A percentile compares a stretch with the other conserved stretches of the same genome.
Conservation (phyloP, 2,113 vertebrate genomes). For the Apaloderma vittatum region DNA sequence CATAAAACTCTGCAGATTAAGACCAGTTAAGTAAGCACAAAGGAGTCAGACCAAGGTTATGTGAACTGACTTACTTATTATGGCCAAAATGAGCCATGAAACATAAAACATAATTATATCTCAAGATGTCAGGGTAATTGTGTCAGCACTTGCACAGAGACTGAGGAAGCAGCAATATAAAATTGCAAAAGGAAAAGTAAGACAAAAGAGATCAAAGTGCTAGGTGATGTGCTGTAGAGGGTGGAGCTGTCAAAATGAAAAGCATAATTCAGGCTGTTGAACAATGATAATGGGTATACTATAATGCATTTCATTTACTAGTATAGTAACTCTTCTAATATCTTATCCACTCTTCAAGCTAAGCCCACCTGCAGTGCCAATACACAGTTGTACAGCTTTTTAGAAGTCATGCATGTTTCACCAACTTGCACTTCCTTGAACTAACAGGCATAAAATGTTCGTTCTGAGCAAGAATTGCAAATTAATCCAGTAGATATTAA, state of each 20-base stretch:
- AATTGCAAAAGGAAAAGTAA: not conserved
- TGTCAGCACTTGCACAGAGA: not conserved
- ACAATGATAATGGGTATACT: not conserved
- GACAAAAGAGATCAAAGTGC: not conserved
- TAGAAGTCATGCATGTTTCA: constrained; percentile 2
- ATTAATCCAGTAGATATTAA: constrained; percentile 26
- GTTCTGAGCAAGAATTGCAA: not conserved
- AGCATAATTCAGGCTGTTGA: not conserved
- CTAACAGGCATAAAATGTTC: not conserved
- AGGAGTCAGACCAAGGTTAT: not conserved
- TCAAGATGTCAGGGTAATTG: not conserved
- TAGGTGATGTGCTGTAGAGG: not conserved
- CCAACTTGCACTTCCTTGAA: not conserved
- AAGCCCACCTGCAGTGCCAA: not conserved
- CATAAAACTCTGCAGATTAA: not conserved
- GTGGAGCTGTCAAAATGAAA: not conserved
- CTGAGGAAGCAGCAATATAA: not conserved
- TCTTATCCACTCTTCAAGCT: not conserved
- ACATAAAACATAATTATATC: not conserved
- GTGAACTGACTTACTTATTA: not conserved
- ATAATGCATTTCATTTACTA: not conserved
- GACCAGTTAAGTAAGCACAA: not conserved
- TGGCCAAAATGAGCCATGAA: not conserved
- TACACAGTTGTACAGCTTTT: not conserved
- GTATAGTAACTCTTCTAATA: constrained; percentile 14